Percentiles rank a stretch among this genome's conserved stretches.
Conservation (phyloP, 2,113 vertebrate species). For the Myrmophylax atrothorax region DNA sequence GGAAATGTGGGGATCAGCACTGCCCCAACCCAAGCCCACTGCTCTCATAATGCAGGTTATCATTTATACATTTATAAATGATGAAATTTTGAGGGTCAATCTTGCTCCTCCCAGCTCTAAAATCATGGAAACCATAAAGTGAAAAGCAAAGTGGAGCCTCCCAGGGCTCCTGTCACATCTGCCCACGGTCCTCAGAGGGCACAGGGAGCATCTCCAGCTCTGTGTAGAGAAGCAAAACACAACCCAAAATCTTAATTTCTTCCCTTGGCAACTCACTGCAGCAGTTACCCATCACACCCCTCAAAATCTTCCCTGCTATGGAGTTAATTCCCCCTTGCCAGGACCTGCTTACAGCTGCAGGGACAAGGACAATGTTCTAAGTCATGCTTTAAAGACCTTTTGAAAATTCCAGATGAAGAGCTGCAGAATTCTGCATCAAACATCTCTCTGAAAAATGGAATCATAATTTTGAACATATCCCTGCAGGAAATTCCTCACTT, state of each 20-base stretch:
- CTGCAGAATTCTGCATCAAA: neutral
- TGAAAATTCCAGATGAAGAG: neutral
- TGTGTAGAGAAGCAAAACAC: neutral
- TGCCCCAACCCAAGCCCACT: neutral
- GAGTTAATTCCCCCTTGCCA: neutral
- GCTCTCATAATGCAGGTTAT: neutral
- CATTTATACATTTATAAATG: neutral
- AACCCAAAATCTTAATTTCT: neutral
- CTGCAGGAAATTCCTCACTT: neutral
- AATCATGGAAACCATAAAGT: neutral
- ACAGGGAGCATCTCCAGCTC: neutral
- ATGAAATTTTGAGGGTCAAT: neutral
- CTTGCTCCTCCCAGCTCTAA: neutral
- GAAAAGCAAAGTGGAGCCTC: neutral
- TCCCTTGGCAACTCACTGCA: neutral
- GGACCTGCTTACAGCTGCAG: neutral
- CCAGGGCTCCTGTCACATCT: neutral
- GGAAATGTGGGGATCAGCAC: neutral
- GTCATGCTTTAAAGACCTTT: neutral
- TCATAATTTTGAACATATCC: rapidly evolving
- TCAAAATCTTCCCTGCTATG: rapidly evolving
- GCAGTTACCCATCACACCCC: neutral
- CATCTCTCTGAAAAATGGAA: neutral
- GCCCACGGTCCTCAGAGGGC: neutral
- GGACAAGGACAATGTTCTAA: neutral